A percentile compares a stretch with the other conserved stretches of the same genome.
Conservation (phyloP, 2,113 vertebrate genomes). For the Tachysurus fulvidraco region DNA sequence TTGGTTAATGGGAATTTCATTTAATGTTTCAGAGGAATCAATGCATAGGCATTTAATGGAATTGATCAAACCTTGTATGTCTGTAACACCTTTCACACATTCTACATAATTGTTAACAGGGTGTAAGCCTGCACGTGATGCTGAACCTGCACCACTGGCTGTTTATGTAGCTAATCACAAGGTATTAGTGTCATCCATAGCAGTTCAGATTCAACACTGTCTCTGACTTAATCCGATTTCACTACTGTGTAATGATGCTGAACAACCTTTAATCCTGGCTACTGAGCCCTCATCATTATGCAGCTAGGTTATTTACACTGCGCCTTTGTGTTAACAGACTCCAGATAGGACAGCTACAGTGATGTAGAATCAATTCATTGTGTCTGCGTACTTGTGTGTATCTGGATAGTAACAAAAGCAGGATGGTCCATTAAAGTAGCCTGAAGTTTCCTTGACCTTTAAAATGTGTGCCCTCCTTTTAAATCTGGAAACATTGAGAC, state of each 20-base stretch:
- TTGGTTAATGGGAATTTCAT: not conserved
- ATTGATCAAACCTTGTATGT: not conserved
- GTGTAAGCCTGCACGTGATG: not conserved
- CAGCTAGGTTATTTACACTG: constrained; percentile 36
- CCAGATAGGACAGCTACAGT: constrained; percentile 7
- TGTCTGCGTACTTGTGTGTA: too few relatives aligned
- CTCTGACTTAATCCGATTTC: constrained; percentile 20
- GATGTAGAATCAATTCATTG: constrained; percentile 34
- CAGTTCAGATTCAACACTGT: not conserved
- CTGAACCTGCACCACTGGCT: not conserved
- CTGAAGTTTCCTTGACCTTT: constrained; percentile 41
- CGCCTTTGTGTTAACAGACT: constrained; percentile 10
- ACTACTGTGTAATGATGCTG: constrained; percentile 22
- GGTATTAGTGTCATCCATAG: not conserved
- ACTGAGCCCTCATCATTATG: constrained; percentile 34
- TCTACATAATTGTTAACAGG: not conserved
- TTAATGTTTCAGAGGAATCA: too few relatives aligned
- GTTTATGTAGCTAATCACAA: not conserved
- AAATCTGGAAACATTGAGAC: not conserved
- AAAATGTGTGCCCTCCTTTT: constrained; percentile 23
- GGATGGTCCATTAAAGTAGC: constrained; percentile 6
- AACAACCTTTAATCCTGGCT: constrained; percentile 4
- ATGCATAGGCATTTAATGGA: not conserved
- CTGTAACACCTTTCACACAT: not conserved
- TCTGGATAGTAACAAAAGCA: constrained; percentile 1